These are phyloP conservation scores for Crossocerus cetratus DNA, from an alignment of 2,888 invertebrate genomes.

Conservation along the genomic window DNA sequence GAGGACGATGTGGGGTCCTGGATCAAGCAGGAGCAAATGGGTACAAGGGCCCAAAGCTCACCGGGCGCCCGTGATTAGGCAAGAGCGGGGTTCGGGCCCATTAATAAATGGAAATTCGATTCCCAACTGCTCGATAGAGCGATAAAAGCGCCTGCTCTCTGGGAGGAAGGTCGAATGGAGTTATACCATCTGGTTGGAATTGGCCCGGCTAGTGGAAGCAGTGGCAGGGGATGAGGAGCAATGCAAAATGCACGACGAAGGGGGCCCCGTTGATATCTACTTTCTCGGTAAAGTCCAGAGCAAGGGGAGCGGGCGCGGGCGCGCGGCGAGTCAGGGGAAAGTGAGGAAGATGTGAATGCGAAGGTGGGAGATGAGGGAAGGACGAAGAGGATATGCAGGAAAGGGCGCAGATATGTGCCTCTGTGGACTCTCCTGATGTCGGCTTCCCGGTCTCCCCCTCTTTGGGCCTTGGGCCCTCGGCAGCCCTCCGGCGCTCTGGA, in stretches of 20 bases:
- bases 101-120: conserved; percentile 58
- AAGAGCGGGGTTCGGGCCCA: conserved; percentile 16
- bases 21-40: not conserved
- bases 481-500: conserved; percentile 59
- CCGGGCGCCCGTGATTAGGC: conserved; percentile 22
- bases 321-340: not conserved
- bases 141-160: conserved; percentile 31
- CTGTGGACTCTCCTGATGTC: conserved; percentile 43
- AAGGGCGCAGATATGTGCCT: conserved; percentile 43
- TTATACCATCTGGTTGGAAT: too few species aligned
- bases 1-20: not conserved
- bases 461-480: conserved; percentile 9
- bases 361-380: conserved; percentile 21
- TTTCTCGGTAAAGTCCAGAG: conserved; percentile 37
- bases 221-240: conserved; percentile 4
- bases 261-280: conserved; percentile 48
- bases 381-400: conserved; percentile 27
- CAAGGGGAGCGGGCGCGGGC: conserved; percentile 7
- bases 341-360: not conserved
- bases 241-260: conserved; percentile 16
- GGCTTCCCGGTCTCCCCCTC: conserved; percentile 41
- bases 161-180: conserved; percentile 45
- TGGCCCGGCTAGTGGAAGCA: conserved; percentile 19
- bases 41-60: not conserved
- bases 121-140: conserved; percentile 41